These are phyloP conservation scores for Nannospalax galili DNA, from an alignment of 2,113 vertebrate genomes.

Conservation along the genomic window DNA sequence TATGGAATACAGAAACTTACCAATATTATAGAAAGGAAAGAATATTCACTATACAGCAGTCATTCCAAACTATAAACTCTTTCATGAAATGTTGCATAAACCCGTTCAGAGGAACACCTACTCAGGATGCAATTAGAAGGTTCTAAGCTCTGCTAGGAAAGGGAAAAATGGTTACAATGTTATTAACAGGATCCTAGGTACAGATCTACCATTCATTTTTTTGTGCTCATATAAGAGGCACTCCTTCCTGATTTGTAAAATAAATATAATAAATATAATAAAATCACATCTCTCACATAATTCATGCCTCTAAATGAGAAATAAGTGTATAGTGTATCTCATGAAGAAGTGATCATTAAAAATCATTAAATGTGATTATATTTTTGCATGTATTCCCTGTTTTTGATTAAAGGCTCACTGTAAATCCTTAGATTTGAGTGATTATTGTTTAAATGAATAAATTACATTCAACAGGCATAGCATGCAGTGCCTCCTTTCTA, in stretches of 20 bases:
- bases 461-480: background rate
- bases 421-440: background rate
- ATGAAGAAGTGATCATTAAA: background rate
- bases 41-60: background rate
- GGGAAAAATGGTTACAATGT: background rate
- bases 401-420: background rate
- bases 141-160: background rate
- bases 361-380: background rate
- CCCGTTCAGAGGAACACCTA: too few relatives aligned
- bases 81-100: background rate
- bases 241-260: background rate
- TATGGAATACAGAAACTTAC: background rate
- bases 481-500: accelerated
- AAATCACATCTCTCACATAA: background rate
- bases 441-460: background rate
- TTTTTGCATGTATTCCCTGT: background rate
- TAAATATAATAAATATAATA: background rate
- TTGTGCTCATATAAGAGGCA: background rate
- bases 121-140: accelerated
- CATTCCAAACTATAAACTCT: background rate
- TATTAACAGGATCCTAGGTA: background rate
- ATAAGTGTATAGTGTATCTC: background rate
- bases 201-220: background rate
- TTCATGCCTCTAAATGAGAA: background rate
- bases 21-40: background rate